Base-by-base conservation (phyloP, 2,888 invertebrate genomes). In the Rhimphoctona megacephalus region DNA sequence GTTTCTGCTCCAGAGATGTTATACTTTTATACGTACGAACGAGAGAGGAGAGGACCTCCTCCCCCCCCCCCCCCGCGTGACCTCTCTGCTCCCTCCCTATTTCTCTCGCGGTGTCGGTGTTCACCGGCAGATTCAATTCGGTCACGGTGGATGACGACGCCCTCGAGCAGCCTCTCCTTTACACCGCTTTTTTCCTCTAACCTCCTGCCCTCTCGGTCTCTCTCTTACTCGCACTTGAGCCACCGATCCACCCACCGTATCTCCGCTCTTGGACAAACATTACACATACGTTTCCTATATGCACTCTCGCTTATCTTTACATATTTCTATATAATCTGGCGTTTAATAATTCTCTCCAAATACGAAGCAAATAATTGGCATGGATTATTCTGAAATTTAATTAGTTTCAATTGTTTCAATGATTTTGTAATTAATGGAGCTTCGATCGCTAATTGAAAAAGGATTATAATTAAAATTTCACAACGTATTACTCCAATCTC, bases 181-280 rank as follows among this genome's bases (percentile, higher is more conserved):
- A 87, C 90, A 54, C 70, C 66, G 83, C 69, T 73, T 85, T 67
- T n/a, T 83, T 70, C 90, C 91, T 91, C 91, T 89, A 86, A 64
- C 81, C 73, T 84, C 89, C 88, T 52, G n/a, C 66, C 22, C 25
- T 19, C 69, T 9, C 43, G 7, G 19, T 39, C 79, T 83, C 80
- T 81, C 76, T 76, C 57, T 83, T 89, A 89, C 22, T 49, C 57
- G 46, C 46, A 46, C 76, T 64, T 61, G 61, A 61, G 30, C 61
- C 30, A 70, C 54, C 81, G 90, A 88, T 85, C 91, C 93, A 94
- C 92, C 93, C 94, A 94, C 93, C 93, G 93, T 94, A 90, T 94
- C 92, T 94, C 94, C 94, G 92, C 91, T 90, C 86, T 88, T 76
- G 82, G 90, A 91, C 92, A 89, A 91, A 89, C 88, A 87, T 80